These are phyloP conservation scores for Garra rufa DNA, from an alignment of 2,113 vertebrate species.

Conservation along the genomic window DNA sequence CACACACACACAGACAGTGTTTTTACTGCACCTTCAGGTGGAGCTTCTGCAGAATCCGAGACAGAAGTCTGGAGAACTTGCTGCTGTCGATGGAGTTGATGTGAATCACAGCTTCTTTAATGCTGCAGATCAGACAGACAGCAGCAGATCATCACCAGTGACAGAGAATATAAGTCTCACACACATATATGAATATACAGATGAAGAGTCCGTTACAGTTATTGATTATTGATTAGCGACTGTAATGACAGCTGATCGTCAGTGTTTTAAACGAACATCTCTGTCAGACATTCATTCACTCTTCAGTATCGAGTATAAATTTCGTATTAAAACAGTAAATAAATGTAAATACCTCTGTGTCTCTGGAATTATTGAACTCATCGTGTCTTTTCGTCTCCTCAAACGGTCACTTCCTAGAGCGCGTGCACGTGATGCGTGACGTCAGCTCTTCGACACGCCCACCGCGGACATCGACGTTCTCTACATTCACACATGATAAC, in stretches of 20 bases:
- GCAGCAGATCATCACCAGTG: too few relatives aligned
- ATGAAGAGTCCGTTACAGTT: too few relatives aligned
- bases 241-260: not conserved
- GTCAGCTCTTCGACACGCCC: not conserved
- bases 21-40: conserved; percentile 97
- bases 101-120: conserved; percentile 87
- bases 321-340: not conserved
- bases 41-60: conserved; percentile 90
- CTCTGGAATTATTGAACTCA: conserved; percentile 77
- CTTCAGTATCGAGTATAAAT: not conserved
- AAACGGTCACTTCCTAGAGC: conserved; percentile 14
- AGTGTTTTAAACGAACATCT: not conserved
- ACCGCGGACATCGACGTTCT: not conserved
- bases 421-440: conserved; percentile 40
- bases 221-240: too few relatives aligned
- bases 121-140: conserved; percentile 71
- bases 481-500: not conserved
- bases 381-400: conserved; percentile 40
- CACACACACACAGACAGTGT: not conserved
- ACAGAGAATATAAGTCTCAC: too few relatives aligned
- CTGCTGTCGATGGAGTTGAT: conserved; percentile 85
- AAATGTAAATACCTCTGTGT: conserved; percentile 71
- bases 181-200: too few relatives aligned
- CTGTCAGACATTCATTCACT: not conserved
- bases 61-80: conserved; percentile 89